Evolutionary conservation across 2,888 invertebrate species (phyloP), one percentile per base, ranked within the genome.

Genomic region (Hypomecis atomaria): DNA sequence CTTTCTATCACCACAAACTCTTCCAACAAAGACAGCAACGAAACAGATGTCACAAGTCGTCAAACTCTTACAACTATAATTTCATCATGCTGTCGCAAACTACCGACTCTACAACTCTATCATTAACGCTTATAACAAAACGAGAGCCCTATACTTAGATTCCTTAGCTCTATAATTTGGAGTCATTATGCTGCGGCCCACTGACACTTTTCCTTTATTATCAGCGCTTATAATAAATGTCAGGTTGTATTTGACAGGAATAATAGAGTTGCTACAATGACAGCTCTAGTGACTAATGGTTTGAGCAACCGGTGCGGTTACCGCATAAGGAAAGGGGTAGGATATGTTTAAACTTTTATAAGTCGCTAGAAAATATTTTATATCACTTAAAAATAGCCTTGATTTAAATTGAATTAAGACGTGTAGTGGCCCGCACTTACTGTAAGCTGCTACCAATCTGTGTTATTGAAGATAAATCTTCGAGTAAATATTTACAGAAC

Each of bases 141-240:
- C 49, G 48, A 52, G 37, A 48, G 23, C 59, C 55, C 44, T 62
- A 48, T 48, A 65, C 53, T 66, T 66, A 59, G 50, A 9, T 45
- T 49, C 65, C 60, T 33, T 8, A n/a, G 59, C 73, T 60, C 72
- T 78, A 67, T 79, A 78, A 82, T 65, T 65, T 82, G 42, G 66
- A 62, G 72, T 75, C 78, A 79, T 82, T 82, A 81, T 65, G 67
- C 65, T 50, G 62, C 71, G 68, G 69, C 75, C 76, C 70, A 77
- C 75, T 77, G 79, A 81, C 82, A 83, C 80, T 77, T 71, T 76
- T 76, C 73, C 72, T 75, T 75, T 80, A 76, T 79, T 81, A 83
- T 84, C 81, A 78, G 69, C 78, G 69, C 62, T 75, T 74, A 79
- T 82, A 81, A 79, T 70, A 57, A 13, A 55, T 37, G 56, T 60